These are phyloP conservation scores for Zaprionus vittiger DNA, from an alignment of 1,140 invertebrate species.

Conservation along the genomic window DNA sequence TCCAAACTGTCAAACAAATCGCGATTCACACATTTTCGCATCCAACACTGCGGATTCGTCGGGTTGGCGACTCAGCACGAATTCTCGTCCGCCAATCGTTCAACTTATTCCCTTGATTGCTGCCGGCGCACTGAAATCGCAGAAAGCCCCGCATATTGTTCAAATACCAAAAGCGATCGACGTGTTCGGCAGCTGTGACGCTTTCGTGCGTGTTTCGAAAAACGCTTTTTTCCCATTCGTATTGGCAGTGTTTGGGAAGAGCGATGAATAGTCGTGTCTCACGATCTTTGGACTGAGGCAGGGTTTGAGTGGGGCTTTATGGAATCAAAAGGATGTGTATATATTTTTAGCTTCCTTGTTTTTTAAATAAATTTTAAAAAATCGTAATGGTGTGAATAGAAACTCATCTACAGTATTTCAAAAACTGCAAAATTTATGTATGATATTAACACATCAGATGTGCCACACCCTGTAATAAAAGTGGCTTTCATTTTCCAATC, in stretches of 20 bases:
- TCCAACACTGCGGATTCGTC: conserved; percentile 16
- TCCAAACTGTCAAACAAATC: conserved; percentile 56
- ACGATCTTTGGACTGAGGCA: too few species aligned
- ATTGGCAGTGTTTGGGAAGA: not conserved
- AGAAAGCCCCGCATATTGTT: conserved; percentile 15
- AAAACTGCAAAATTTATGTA: too few species aligned
- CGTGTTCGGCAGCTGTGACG: conserved; percentile 52
- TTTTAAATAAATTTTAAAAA: too few species aligned
- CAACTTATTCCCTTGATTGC: conserved; percentile 64
- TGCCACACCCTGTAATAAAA: too few species aligned
- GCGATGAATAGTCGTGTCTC: too few species aligned
- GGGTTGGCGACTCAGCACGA: not conserved
- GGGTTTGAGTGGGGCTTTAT: too few species aligned
- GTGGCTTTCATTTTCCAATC: too few species aligned
- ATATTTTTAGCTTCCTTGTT: too few species aligned
- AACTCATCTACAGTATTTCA: too few species aligned
- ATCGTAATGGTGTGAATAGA: too few species aligned
- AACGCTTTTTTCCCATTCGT: not conserved
- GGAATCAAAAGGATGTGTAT: too few species aligned
- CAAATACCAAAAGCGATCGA: conserved; percentile 56
- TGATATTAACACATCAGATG: too few species aligned
- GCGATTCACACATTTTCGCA: conserved; percentile 55
- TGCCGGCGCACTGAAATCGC: conserved; percentile 63
- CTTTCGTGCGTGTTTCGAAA: conserved; percentile 31
- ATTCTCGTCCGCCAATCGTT: conserved; percentile 1